phyloP scores from a whole-genome alignment of 2,888 invertebrate genomes.

The Apantesis nais region DNA sequence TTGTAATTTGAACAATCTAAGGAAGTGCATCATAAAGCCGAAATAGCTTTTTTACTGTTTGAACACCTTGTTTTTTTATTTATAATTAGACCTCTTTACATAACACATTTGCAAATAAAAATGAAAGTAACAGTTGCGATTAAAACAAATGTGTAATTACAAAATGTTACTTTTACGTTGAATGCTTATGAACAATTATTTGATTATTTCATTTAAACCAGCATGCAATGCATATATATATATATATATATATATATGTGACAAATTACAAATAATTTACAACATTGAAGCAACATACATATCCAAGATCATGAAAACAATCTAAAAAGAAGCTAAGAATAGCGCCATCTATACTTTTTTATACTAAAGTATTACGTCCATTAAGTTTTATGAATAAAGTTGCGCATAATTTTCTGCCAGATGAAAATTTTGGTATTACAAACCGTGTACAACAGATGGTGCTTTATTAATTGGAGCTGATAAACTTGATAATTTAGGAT shows the following conservation, averaged over 20 bases:
- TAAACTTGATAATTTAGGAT: not conserved
- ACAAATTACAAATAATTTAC: not conserved
- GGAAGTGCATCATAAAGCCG: not conserved
- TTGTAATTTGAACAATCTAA: not conserved
- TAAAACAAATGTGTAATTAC: conserved; percentile 9
- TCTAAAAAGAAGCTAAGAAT: not conserved
- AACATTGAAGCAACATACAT: too few relatives aligned
- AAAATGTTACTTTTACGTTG: not conserved
- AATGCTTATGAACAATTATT: not conserved
- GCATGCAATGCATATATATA: not conserved
- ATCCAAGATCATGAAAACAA: too few relatives aligned
- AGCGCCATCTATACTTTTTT: not conserved
- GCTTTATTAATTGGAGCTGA: too few relatives aligned
- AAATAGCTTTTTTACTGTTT: not conserved
- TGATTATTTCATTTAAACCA: not conserved
- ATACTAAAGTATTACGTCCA: not conserved
- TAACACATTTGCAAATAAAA: conserved; percentile 15
- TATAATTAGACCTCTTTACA: conserved; percentile 23
- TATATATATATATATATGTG: not conserved
- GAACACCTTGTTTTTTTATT: conserved; percentile 22
- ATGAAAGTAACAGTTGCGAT: conserved; percentile 14
- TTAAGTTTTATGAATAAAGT: not conserved
- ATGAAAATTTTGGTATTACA: not conserved
- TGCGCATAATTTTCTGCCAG: too few relatives aligned
- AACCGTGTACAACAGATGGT: not conserved